Evolutionary conservation across 2,888 invertebrate genomes (phyloP).

Genomic region (Acanthococcus lagerstroemiae): DNA sequence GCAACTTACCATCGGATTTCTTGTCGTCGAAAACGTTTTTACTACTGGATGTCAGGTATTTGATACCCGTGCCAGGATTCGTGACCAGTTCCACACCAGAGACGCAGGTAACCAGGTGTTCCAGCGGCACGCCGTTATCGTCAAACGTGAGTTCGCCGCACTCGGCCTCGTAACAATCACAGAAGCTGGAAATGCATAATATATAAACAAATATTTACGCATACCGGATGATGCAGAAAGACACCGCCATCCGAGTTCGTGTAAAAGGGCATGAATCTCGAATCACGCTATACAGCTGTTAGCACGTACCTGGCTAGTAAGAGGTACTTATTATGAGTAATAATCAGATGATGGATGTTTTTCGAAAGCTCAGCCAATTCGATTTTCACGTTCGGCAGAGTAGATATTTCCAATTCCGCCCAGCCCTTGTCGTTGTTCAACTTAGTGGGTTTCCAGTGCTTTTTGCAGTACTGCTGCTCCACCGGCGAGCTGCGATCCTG

Average conservation of each 20-base stretch:
- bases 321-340: conserved; percentile 63
- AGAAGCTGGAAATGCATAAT: conserved; percentile 63
- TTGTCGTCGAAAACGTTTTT: conserved; percentile 8
- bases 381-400: conserved; percentile 51
- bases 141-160: conserved; percentile 52
- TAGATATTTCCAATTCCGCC: conserved; percentile 60
- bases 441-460: conserved; percentile 31
- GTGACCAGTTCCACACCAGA: conserved; percentile 55
- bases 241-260: too few relatives aligned
- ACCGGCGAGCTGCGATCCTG: conserved; percentile 1
- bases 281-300: too few relatives aligned
- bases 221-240: too few relatives aligned
- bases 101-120: conserved; percentile 78
- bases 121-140: conserved; percentile 70
- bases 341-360: conserved; percentile 57
- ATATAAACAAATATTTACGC: too few relatives aligned
- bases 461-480: conserved; percentile 31
- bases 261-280: too few relatives aligned
- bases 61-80: conserved; percentile 32
- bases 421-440: conserved; percentile 51
- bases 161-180: conserved; percentile 67
- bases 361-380: conserved; percentile 52
- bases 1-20: conserved; percentile 21
- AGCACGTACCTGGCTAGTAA: conserved; percentile 72
- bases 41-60: conserved; percentile 28